A percentile compares a stretch with the other conserved stretches of the same genome.
These are phyloP conservation scores for Trachelus stipa DNA, from an alignment of 2,888 invertebrate genomes.

Conservation along the genomic window DNA sequence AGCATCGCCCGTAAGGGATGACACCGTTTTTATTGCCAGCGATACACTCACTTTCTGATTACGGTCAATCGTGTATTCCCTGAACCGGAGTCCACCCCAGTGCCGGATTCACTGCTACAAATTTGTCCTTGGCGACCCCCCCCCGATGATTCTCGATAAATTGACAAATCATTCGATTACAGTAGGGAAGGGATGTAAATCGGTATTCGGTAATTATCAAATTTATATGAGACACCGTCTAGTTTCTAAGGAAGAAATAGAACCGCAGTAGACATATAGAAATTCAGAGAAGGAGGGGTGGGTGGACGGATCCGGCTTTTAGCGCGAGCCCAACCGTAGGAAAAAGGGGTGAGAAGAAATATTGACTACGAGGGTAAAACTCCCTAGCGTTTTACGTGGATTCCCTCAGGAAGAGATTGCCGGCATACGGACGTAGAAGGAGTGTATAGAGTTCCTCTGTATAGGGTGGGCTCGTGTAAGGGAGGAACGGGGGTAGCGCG, in stretches of 20 bases:
- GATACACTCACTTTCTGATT: slow-evolving; percentile 43
- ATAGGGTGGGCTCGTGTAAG: not conserved
- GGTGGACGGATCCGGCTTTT: slow-evolving; percentile 2
- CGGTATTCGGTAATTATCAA: not conserved
- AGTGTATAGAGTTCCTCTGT: not conserved
- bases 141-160: not conserved
- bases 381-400: not conserved
- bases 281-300: not conserved
- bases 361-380: slow-evolving; percentile 6
- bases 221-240: not conserved
- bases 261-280: not conserved
- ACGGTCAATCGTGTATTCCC: slow-evolving; percentile 45
- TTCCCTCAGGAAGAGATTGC: slow-evolving; percentile 3
- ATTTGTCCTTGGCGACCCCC: not conserved
- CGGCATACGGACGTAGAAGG: slow-evolving; percentile 5
- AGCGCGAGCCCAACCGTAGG: not conserved
- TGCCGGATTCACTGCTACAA: not conserved
- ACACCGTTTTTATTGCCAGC: slow-evolving; percentile 60
- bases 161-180: not conserved
- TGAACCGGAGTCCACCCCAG: not conserved
- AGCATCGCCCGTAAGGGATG: slow-evolving; percentile 42
- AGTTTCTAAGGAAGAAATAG: not conserved
- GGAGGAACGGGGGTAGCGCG: not conserved
- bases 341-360: slow-evolving; percentile 12
- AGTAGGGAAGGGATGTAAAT: not conserved